phyloP scores from a whole-genome alignment of 2,113 vertebrate species.

The Pomatostomus ruficeps region DNA sequence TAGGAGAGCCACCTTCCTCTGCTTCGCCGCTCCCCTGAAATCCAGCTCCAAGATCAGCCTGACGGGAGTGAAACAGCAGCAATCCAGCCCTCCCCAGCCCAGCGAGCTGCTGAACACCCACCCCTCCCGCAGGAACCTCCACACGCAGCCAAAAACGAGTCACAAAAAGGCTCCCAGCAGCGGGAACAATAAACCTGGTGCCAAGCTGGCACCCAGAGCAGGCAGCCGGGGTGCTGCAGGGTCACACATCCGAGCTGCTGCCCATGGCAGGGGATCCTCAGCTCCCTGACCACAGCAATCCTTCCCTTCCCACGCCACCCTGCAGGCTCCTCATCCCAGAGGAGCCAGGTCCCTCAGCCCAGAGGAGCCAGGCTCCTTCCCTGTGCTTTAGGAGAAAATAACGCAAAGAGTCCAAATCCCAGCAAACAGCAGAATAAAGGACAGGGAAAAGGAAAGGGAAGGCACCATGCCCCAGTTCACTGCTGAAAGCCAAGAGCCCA shows the following conservation, averaged over 20 bases:
- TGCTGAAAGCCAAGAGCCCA: not conserved
- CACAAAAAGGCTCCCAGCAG: not conserved
- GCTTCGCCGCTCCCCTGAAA: not conserved
- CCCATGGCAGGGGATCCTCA: not conserved
- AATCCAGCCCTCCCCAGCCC: not conserved
- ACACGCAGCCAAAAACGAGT: not conserved
- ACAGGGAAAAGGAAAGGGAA: not conserved
- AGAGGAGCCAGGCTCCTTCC: not conserved
- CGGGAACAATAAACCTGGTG: not conserved
- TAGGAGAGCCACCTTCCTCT: not conserved
- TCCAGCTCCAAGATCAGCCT: not conserved
- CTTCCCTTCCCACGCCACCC: not conserved
- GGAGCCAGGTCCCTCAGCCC: not conserved
- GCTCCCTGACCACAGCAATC: not conserved
- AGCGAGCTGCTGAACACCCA: not conserved
- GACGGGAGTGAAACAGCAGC: not conserved
- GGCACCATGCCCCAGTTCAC: accelerated
- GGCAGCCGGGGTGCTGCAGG: not conserved
- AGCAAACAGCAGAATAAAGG: not conserved
- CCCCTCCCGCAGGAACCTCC: not conserved
- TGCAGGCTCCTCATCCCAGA: not conserved
- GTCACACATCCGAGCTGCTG: not conserved
- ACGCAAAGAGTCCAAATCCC: not conserved
- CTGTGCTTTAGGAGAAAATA: not conserved
- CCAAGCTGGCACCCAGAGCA: not conserved